Percentiles rank a stretch among this genome's conserved stretches.
phyloP scores from a whole-genome alignment of 1,140 invertebrate species.

The Drosophila bocki region DNA sequence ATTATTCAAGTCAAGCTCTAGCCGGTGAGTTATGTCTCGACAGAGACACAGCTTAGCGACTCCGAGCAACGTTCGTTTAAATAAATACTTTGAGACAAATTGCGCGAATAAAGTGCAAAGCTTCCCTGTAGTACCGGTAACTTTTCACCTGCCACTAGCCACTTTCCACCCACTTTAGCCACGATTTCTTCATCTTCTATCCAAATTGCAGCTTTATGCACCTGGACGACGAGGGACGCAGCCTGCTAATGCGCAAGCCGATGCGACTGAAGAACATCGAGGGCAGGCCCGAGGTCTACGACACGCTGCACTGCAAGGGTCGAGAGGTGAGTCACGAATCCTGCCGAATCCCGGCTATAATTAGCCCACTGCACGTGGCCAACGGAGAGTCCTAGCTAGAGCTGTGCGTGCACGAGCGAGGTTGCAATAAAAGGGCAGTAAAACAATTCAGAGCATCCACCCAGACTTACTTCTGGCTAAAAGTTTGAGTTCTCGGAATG shows the following conservation, averaged over 20 bases:
- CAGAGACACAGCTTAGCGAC: slow-evolving; percentile 2
- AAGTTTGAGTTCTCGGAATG: slow-evolving; percentile 51
- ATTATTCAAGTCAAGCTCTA: not conserved
- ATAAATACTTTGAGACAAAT: slow-evolving; percentile 18
- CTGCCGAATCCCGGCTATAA: slow-evolving; percentile 36
- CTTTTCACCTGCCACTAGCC: slow-evolving; percentile 8
- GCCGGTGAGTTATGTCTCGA: slow-evolving; percentile 3
- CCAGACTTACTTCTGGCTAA: slow-evolving; percentile 18
- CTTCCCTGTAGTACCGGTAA: no score
- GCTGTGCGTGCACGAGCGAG: slow-evolving; percentile 41
- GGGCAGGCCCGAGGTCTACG: slow-evolving; percentile 87
- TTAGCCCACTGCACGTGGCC: slow-evolving; percentile 59
- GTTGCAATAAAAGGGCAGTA: slow-evolving; percentile 74
- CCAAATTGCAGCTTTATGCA: slow-evolving; percentile 76
- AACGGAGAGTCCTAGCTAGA: not conserved
- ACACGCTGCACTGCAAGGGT: slow-evolving; percentile 87
- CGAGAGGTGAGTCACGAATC: slow-evolving; percentile 86
- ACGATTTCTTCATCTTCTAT: not conserved
- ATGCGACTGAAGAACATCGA: slow-evolving; percentile 87
- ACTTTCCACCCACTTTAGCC: slow-evolving; percentile 8
- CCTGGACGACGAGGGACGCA: slow-evolving; percentile 79
- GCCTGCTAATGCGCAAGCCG: slow-evolving; percentile 86
- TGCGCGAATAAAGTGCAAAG: slow-evolving; percentile 16
- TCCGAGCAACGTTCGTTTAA: not conserved
- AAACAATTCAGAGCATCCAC: slow-evolving; percentile 64